Base-by-base conservation (phyloP, 2,888 invertebrate species). In the Dysmachus trigonus region DNA sequence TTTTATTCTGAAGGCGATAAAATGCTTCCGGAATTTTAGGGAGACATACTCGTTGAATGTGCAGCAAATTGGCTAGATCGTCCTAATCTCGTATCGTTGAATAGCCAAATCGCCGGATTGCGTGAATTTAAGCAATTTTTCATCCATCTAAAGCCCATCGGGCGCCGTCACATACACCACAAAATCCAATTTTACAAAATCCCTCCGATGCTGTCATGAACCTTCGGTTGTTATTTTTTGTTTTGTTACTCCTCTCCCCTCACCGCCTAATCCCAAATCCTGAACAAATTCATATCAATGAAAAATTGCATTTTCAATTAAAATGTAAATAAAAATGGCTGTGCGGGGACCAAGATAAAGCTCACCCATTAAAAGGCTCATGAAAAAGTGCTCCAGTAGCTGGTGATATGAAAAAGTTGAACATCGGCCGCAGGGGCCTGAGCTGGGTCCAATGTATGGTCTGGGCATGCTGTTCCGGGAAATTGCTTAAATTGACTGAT, bases 241-340 rank as follows among this genome's bases (percentile, higher is more conserved):
- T 38, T 41, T 38, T 38, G 38, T 38, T 41, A 8, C 13, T 13
- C 13, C 13, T 15, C 6, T 18, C 22, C 33, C 22, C 76, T 38
- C n/a, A n/a, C 2, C 27, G 62, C 62, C 62, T 62, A 62, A 62
- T 62, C 62, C 62, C 38, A 38, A 76, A 76, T 76, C 76, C 76
- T 8, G 76, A 22, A 38, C 76, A 76, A 76, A 76, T 76, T 76
- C 76, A 76, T 35, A 76, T 76, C 33, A 76, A 76, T 76, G 76
- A 76, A 76, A 76, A 76, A 76, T 76, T 76, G 77, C 77, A 77
- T 77, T 77, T 77, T 77, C 77, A 77, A 77, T 77, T 77, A 41
- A 77, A 77, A 47, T 47, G 77, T 31, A 47, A 77, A 77, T 77
- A 77, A 77, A 47, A 77, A 18, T 77, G 35, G 1, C 30, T 30